A percentile compares a stretch with the other conserved stretches of the same genome.
These are phyloP conservation scores for Mionectes olivaceus DNA, from an alignment of 2,797 vertebrate species.

Conservation along the genomic window DNA sequence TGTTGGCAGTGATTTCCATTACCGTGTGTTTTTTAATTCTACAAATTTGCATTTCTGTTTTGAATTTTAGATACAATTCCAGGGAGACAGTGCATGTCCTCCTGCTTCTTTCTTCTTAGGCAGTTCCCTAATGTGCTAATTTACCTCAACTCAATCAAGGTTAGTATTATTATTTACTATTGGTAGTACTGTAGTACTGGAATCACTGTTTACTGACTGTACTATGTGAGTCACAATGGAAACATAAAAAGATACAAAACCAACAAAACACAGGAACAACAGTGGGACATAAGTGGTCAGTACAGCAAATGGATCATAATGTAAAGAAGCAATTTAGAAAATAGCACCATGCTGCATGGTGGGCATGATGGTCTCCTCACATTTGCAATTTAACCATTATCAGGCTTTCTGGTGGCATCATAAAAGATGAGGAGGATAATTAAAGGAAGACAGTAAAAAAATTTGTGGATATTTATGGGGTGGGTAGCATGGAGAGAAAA, in stretches of 20 bases:
- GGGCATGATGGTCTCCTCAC: background rate
- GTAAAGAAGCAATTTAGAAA: background rate
- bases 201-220: background rate
- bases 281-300: background rate
- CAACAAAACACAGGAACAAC: background rate
- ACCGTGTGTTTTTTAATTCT: background rate
- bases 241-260: background rate
- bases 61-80: slow-evolving; percentile 93
- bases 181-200: background rate
- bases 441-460: background rate
- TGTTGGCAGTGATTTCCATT: background rate
- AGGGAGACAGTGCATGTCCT: slow-evolving; percentile 98
- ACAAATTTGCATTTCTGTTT: slow-evolving; percentile 26
- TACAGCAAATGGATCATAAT: background rate
- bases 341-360: background rate
- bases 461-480: background rate
- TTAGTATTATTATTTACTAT: slow-evolving; percentile 68
- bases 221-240: background rate
- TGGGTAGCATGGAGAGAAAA: background rate
- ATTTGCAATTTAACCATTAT: background rate
- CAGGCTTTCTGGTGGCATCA: background rate
- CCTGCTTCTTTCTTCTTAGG: slow-evolving; percentile 94
- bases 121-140: slow-evolving; percentile 96
- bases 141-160: slow-evolving; percentile 98
- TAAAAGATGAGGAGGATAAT: background rate